Base-by-base conservation (phyloP, 2,797 vertebrate genomes). In the Pantherophis vulpinus region DNA sequence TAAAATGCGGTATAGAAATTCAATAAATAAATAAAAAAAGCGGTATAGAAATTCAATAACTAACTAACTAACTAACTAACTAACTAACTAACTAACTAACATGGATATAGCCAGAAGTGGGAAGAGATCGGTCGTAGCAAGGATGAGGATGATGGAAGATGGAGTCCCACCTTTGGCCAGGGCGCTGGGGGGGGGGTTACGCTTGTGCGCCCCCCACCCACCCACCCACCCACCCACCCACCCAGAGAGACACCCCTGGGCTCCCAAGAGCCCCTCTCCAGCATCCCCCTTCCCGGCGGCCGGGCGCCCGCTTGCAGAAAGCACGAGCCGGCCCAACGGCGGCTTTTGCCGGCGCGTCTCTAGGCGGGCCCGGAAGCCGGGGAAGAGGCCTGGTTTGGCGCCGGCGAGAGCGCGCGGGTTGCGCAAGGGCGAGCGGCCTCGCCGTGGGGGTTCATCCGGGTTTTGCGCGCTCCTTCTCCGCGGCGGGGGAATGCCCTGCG, bases 161-260 rank as follows among this genome's bases (percentile, higher is more conserved):
- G 32, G n/a, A 20, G 66, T 20, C 14, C 74, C 6, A 7, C 37
- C 18, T 79, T 23, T 23, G 74, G 8, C 3, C 32, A 23, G 74
- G 18, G 18, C 74, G 70, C 70, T 23, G 70, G 32, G 70, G 2
- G 1, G 47, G 6, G 47, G 47, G 7, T 20, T 63, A 8, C 18
- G 2, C 70, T 37, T 37, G 70, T 74, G 47, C 27, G 10, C 4
- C 4, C 2, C 74, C 32, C 16, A 8, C 25, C 56, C 14, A 5
- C 1, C 10, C n/a, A n/a, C n/a, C n/a, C n/a, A n/a, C n/a, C n/a
- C n/a, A n/a, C n/a, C n/a, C n/a, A n/a, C n/a, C n/a, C n/a, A n/a
- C n/a, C n/a, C n/a, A n/a, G n/a, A n/a, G n/a, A n/a, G 37, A 9
- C n/a, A 7, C 10, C 1, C 1, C 12, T 55, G 47, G 29, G 0